Percentiles rank a stretch among this genome's conserved stretches.
Conservation (phyloP, 2,797 vertebrate species). For the Lagorchestes hirsutus region DNA sequence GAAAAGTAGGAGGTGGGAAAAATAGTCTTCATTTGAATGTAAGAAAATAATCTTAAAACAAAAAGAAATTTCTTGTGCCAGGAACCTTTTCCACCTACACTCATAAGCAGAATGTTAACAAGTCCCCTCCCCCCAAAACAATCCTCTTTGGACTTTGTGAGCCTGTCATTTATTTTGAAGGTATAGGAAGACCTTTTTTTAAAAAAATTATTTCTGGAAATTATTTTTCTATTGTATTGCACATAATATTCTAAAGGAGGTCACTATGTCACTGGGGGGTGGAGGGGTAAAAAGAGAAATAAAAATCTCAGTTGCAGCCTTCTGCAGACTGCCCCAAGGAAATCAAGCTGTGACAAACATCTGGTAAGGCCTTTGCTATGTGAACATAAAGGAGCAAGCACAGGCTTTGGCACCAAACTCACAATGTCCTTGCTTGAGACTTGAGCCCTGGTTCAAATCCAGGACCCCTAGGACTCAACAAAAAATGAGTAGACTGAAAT, state of each 20-base stretch:
- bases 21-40: slow-evolving; percentile 70
- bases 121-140: slow-evolving; percentile 47
- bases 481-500: background rate
- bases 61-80: slow-evolving; percentile 53
- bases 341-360: slow-evolving; percentile 70
- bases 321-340: slow-evolving; percentile 56
- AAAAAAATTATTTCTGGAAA: background rate
- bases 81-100: slow-evolving; percentile 70
- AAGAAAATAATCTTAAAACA: slow-evolving; percentile 51
- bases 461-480: slow-evolving; percentile 2
- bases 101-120: slow-evolving; percentile 65
- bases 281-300: background rate
- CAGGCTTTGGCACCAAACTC: slow-evolving; percentile 34
- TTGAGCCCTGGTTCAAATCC: slow-evolving; percentile 38
- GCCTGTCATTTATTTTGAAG: slow-evolving; percentile 44
- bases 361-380: slow-evolving; percentile 59
- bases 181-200: background rate
- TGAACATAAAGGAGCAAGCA: background rate
- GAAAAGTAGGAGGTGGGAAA: slow-evolving; percentile 72
- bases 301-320: background rate
- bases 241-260: slow-evolving; percentile 62
- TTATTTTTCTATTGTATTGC: background rate
- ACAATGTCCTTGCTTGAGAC: background rate
- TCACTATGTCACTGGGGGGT: background rate
- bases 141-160: slow-evolving; percentile 39